These are phyloP conservation scores for Archaeoteleia sp. DNA, from an alignment of 2,888 invertebrate species.

Conservation along the genomic window DNA sequence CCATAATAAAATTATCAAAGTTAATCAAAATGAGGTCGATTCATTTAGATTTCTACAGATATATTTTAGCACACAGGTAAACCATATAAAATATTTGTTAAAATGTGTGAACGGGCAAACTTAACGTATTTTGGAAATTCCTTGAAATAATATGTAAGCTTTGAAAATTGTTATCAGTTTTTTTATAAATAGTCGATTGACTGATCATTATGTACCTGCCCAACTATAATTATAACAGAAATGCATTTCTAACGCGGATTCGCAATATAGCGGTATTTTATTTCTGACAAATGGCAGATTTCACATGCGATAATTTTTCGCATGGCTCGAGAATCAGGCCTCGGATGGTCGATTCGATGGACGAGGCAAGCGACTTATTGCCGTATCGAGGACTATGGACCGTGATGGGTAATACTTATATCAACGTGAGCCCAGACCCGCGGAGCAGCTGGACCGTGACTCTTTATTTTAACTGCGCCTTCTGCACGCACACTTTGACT, in stretches of 20 bases:
- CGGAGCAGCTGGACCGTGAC: conserved; percentile 55
- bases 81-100: too few relatives aligned
- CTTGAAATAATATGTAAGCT: too few relatives aligned
- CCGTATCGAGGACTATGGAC: conserved; percentile 44
- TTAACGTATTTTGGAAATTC: too few relatives aligned
- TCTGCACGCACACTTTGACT: conserved; percentile 8
- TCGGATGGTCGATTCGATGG: conserved; percentile 36
- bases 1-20: too few relatives aligned
- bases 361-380: conserved; percentile 39
- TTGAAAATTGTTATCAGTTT: too few relatives aligned
- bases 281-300: conserved; percentile 32
- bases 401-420: conserved; percentile 46
- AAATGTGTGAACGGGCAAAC: too few relatives aligned
- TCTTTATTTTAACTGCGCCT: conserved; percentile 40
- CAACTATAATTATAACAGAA: neutral
- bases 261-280: conserved; percentile 21
- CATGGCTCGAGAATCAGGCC: conserved; percentile 40
- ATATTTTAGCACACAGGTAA: too few relatives aligned
- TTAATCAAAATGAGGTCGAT: too few relatives aligned
- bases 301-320: conserved; percentile 44
- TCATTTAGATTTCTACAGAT: too few relatives aligned
- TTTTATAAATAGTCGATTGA: too few relatives aligned
- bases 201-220: too few relatives aligned
- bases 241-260: neutral
- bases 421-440: conserved; percentile 31